Evolutionary conservation across 1,140 invertebrate genomes (phyloP), one percentile per base, ranked within the genome.

Genomic region (Procambarus clarkii): DNA sequence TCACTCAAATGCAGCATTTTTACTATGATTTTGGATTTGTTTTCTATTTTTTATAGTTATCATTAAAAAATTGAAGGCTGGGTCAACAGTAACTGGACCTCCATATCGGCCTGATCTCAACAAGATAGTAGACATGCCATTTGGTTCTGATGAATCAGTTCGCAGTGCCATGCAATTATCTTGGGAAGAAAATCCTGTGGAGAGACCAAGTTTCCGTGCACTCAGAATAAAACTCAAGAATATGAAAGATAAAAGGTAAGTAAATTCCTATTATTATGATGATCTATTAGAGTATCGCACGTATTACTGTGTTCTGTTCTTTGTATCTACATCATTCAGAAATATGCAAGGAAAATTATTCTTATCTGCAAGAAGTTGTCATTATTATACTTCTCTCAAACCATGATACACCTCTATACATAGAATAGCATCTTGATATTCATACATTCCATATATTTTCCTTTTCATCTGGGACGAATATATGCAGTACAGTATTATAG

Each of bases 161-260:
- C 79, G 91, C 21, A 24, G 7, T 5, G 79, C 82, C 44, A 96
- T 98, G 93, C 95, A 96, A 93, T 95, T 96, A 0, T 97, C 97
- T 93, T 98, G 97, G 97, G 95, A 96, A 79, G 97, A 97, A 94
- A 95, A 97, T 58, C 95, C 96, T 0, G 96, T 97, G n/a, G 93
- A 95, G 15, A 94, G 97, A 88, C 97, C 97, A 0, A 96, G 97
- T 93, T 96, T 97, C 78, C 94, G 96, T 74, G 96, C 96, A 71
- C 96, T 97, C 24, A 95, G 96, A 80, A 95, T 96, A 3, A 95
- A 96, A 78, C 94, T 97, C 0, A 97, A 97, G 94, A 96, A 97
- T 93, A 96, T 98, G 95, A 97, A 97, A 93, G 92, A 92, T 77
- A 90, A 86, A 64, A 86, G 86, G 92, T 89, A n/a, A 83, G 78